These are phyloP conservation scores for Cercocebus atys DNA, from an alignment of 2,113 vertebrate species.

Conservation along the genomic window DNA sequence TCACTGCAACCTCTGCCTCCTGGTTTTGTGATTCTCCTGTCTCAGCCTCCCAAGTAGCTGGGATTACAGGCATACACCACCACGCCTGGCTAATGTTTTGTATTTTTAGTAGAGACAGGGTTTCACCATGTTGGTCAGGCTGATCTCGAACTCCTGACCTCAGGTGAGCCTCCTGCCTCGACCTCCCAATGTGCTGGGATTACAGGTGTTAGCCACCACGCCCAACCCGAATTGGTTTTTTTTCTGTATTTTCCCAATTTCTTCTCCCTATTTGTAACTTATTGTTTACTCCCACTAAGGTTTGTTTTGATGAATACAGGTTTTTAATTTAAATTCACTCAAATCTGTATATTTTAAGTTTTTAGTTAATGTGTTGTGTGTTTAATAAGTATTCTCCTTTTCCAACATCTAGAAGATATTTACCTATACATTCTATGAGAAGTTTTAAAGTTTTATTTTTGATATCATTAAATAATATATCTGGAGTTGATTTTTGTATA, in stretches of 20 bases:
- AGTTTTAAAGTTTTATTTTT: neutral
- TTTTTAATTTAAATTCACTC: neutral
- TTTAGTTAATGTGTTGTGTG: neutral
- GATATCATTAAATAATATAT: neutral
- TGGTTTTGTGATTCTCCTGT: too few relatives aligned
- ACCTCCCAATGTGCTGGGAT: too few relatives aligned
- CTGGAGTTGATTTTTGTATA: accelerated
- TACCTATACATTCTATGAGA: neutral
- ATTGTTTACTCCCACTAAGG: neutral
- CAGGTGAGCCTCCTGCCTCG: too few relatives aligned
- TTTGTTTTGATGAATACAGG: neutral
- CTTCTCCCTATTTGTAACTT: neutral
- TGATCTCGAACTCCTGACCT: too few relatives aligned
- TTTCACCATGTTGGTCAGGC: too few relatives aligned
- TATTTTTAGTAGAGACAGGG: too few relatives aligned
- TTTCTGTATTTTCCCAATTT: neutral
- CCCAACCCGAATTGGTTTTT: neutral
- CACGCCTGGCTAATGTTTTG: too few relatives aligned
- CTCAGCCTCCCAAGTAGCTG: too few relatives aligned
- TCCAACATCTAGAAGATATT: too few relatives aligned
- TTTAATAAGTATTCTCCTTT: neutral
- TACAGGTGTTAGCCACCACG: too few relatives aligned
- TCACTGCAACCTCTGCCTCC: too few relatives aligned
- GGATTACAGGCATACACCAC: too few relatives aligned
- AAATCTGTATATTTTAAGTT: neutral